Evolutionary conservation across 2,797 vertebrate genomes (phyloP).

Genomic region (Gambelia wislizenii): DNA sequence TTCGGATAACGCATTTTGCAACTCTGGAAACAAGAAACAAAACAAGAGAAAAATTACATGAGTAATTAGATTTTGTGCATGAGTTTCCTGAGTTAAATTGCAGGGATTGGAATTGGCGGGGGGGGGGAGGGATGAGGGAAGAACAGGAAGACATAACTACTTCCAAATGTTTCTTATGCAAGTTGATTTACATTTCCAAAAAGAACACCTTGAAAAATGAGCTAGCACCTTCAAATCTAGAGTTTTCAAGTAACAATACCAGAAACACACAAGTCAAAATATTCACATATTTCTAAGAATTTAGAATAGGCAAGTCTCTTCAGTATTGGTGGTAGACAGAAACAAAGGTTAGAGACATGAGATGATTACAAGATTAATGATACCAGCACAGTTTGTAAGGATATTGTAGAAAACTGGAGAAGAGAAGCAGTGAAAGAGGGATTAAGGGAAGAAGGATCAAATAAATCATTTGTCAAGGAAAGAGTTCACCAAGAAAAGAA

Average conservation of each 20-base stretch:
- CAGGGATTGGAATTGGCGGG: conserved; percentile 21
- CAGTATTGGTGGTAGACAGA: not conserved
- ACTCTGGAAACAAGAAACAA: not conserved
- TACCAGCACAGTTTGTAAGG: not conserved
- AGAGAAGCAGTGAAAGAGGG: not conserved
- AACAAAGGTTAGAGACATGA: not conserved
- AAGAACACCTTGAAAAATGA: not conserved
- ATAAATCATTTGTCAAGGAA: not conserved
- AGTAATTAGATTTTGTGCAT: not conserved
- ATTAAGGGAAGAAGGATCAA: not conserved
- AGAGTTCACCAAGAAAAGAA: not conserved
- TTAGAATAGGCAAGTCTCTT: not conserved
- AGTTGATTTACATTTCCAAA: not conserved
- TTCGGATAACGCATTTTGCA: not conserved
- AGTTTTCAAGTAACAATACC: conserved; percentile 15
- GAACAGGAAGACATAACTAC: not conserved
- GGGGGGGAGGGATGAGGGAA: not conserved
- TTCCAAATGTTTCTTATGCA: not conserved
- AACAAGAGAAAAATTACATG: not conserved
- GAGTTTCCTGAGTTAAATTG: conserved; percentile 5
- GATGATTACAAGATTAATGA: not conserved
- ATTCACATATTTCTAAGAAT: not conserved
- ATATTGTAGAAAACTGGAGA: not conserved
- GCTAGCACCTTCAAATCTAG: conserved; percentile 23
- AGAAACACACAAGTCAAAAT: not conserved